Conservation (phyloP, 1,140 invertebrate genomes). For the Macrotrachela quadricornifera region DNA sequence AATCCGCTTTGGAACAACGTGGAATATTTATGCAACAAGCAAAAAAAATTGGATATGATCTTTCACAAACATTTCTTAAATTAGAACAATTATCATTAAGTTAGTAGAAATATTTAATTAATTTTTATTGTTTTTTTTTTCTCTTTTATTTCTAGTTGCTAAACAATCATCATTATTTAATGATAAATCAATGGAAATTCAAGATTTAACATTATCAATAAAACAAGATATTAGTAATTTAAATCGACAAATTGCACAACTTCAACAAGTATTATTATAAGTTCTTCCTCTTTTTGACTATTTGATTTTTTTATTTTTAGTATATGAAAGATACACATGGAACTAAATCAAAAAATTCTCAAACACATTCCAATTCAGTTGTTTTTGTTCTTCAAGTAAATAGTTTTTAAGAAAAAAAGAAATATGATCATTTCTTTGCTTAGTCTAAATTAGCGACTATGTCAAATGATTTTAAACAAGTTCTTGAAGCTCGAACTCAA, state of each 20-base stretch:
- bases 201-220: slow-evolving; percentile 88
- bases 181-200: slow-evolving; percentile 72
- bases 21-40: slow-evolving; percentile 84
- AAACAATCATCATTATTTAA: slow-evolving; percentile 92
- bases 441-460: slow-evolving; percentile 73
- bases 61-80: slow-evolving; percentile 82
- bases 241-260: slow-evolving; percentile 73
- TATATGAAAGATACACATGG: slow-evolving; percentile 24
- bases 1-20: slow-evolving; percentile 46
- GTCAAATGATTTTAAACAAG: slow-evolving; percentile 85
- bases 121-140: slow-evolving; percentile 5
- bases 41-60: slow-evolving; percentile 70
- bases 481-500: slow-evolving; percentile 65
- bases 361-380: slow-evolving; percentile 83
- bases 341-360: slow-evolving; percentile 51
- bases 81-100: slow-evolving; percentile 78
- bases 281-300: background rate
- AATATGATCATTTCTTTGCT: no score
- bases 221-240: slow-evolving; percentile 81
- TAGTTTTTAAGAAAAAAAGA: no score
- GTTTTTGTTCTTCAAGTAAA: slow-evolving; percentile 45
- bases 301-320: slow-evolving; percentile 25
- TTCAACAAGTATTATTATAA: slow-evolving; percentile 25
- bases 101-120: slow-evolving; percentile 36
- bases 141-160: slow-evolving; percentile 50